Evolutionary conservation across 2,888 invertebrate species (phyloP).

Genomic region (Epirrhoe tristata): DNA sequence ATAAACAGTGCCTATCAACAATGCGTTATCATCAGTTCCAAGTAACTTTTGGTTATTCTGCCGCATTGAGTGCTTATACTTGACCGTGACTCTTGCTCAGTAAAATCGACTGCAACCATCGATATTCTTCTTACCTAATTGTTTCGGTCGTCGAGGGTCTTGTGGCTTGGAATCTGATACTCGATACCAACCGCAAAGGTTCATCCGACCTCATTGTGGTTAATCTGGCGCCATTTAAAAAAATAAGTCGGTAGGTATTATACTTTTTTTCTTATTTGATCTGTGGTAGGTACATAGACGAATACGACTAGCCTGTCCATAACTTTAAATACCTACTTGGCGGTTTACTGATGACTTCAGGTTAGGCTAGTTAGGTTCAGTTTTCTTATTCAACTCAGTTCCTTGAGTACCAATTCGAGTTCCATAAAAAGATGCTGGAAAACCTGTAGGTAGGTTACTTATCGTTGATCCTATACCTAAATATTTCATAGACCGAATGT

Average conservation of each 20-base stretch:
- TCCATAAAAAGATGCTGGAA: too few relatives aligned
- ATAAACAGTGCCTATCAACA: slow-evolving; percentile 61
- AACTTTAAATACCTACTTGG: too few relatives aligned
- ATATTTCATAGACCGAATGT: not conserved
- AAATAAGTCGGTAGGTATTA: too few relatives aligned
- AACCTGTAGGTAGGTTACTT: too few relatives aligned
- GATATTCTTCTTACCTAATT: not conserved
- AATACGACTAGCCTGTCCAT: too few relatives aligned
- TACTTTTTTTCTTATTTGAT: too few relatives aligned
- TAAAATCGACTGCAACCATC: not conserved
- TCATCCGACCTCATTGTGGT: slow-evolving; percentile 69
- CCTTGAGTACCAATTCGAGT: too few relatives aligned
- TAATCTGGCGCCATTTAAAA: slow-evolving; percentile 52
- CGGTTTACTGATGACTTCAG: too few relatives aligned
- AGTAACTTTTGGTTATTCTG: slow-evolving; percentile 34
- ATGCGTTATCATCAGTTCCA: slow-evolving; percentile 53
- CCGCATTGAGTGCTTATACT: slow-evolving; percentile 47
- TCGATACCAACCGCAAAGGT: slow-evolving; percentile 65
- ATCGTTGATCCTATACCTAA: too few relatives aligned
- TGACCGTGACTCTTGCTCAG: slow-evolving; percentile 46
- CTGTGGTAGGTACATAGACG: too few relatives aligned
- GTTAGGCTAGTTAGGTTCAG: too few relatives aligned
- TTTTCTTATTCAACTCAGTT: too few relatives aligned
- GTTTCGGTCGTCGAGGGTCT: slow-evolving; percentile 6
- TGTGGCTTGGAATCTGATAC: slow-evolving; percentile 65